Percentiles rank a stretch among this genome's conserved stretches.
Evolutionary conservation across 2,797 vertebrate genomes (phyloP).

Genomic region (Chaenodraco wilsoni): DNA sequence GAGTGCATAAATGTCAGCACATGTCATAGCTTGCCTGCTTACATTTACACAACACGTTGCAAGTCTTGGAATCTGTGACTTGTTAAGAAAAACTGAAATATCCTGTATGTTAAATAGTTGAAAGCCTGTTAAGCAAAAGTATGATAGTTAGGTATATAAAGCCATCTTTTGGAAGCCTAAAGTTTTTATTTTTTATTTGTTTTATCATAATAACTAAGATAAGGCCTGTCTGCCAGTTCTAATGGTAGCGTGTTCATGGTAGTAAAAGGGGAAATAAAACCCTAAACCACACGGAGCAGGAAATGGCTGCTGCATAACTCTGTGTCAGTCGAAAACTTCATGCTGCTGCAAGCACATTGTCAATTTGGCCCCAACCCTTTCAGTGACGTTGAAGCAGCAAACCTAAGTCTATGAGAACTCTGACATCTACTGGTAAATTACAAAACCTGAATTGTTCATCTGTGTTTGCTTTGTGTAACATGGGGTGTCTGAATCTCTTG

Average conservation of each 20-base stretch:
- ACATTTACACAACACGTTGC: neutral
- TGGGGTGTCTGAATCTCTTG: neutral
- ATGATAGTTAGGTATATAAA: neutral
- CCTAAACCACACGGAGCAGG: constrained; percentile 53
- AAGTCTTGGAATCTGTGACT: neutral
- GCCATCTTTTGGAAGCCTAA: neutral
- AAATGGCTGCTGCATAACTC: constrained; percentile 66
- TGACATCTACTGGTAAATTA: constrained; percentile 60
- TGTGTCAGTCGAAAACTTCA: constrained; percentile 46
- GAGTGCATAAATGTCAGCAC: constrained; percentile 22
- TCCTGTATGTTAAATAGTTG: neutral
- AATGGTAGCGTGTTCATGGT: constrained; percentile 24
- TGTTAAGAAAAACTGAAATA: neutral
- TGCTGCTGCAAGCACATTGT: constrained; percentile 54
- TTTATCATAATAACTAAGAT: neutral
- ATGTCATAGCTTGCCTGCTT: neutral
- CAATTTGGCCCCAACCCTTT: constrained; percentile 33
- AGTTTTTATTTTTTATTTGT: neutral
- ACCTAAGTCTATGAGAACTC: constrained; percentile 14
- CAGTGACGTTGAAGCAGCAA: constrained; percentile 22
- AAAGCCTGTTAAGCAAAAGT: neutral
- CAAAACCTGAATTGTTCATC: constrained; percentile 1
- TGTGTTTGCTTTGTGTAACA: neutral
- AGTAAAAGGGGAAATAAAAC: constrained; percentile 53
- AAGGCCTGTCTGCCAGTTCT: neutral